A percentile compares a stretch with the other conserved stretches of the same genome.
Evolutionary conservation across 2,888 invertebrate species (phyloP).

Genomic region (Limnephilus marmoratus): DNA sequence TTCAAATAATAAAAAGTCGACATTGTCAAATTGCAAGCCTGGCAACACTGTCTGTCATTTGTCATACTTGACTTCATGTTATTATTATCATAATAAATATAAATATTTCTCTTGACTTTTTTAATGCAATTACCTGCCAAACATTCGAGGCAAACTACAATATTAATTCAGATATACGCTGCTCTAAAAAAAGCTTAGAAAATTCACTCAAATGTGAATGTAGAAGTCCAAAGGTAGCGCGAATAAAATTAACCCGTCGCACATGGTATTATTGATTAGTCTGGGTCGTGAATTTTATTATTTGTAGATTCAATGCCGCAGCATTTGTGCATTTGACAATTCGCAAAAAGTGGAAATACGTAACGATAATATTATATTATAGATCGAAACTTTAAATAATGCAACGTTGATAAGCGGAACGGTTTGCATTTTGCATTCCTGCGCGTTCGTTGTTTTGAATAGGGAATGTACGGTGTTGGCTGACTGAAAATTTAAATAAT

Average conservation of each 20-base stretch:
- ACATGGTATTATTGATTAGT: slow-evolving; percentile 15
- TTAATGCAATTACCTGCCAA: not conserved
- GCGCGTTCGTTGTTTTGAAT: slow-evolving; percentile 25
- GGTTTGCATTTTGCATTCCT: slow-evolving; percentile 1
- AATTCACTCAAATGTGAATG: not conserved
- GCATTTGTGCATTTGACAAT: not conserved
- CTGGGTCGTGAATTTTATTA: not conserved
- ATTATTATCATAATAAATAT: not conserved
- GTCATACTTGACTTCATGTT: slow-evolving; percentile 3
- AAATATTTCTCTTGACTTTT: not conserved
- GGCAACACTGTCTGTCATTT: slow-evolving; percentile 40
- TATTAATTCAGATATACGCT: not conserved
- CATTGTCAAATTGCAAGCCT: not conserved
- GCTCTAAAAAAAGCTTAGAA: slow-evolving; percentile 3
- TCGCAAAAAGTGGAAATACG: not conserved
- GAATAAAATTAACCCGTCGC: slow-evolving; percentile 11
- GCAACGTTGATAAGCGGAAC: not conserved
- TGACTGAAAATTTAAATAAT: slow-evolving; percentile 6
- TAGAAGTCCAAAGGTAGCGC: not conserved
- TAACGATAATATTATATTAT: not conserved
- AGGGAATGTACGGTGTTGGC: not conserved
- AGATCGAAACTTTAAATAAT: not conserved
- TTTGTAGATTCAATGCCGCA: not conserved
- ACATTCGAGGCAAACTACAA: not conserved
- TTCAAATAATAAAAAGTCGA: not conserved